These are phyloP conservation scores for Aspidiotus rigidus DNA, from an alignment of 2,888 invertebrate species.

Conservation along the genomic window DNA sequence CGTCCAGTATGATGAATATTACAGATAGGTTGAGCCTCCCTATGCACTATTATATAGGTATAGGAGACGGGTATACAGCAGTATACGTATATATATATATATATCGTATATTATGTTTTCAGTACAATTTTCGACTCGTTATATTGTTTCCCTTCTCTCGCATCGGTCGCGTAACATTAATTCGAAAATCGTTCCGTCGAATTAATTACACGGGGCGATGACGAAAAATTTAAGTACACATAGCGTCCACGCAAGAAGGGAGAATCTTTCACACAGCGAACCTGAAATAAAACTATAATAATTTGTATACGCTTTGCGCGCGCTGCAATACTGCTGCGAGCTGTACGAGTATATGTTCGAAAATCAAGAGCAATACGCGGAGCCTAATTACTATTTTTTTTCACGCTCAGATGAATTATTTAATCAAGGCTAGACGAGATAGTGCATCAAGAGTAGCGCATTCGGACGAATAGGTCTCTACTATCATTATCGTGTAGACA, in stretches of 20 bases:
- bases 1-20: conserved; percentile 28
- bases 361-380: too few relatives aligned
- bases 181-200: conserved; percentile 8
- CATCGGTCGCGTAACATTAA: not conserved
- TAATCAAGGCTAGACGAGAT: conserved; percentile 2
- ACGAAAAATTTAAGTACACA: too few relatives aligned
- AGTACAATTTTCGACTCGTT: too few relatives aligned
- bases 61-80: too few relatives aligned
- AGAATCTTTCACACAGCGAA: not conserved
- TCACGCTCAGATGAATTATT: conserved; percentile 5
- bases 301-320: too few relatives aligned
- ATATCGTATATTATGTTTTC: too few relatives aligned
- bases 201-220: not conserved
- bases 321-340: too few relatives aligned
- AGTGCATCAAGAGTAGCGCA: not conserved
- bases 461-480: not conserved
- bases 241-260: not conserved
- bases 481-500: too few relatives aligned
- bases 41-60: not conserved
- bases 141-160: not conserved
- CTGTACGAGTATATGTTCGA: too few relatives aligned
- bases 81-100: too few relatives aligned
- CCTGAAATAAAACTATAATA: conserved; percentile 1
- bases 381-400: not conserved
- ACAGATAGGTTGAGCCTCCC: conserved; percentile 28